Conservation (phyloP, 1,140 invertebrate genomes). For the Apolygus lucorum region DNA sequence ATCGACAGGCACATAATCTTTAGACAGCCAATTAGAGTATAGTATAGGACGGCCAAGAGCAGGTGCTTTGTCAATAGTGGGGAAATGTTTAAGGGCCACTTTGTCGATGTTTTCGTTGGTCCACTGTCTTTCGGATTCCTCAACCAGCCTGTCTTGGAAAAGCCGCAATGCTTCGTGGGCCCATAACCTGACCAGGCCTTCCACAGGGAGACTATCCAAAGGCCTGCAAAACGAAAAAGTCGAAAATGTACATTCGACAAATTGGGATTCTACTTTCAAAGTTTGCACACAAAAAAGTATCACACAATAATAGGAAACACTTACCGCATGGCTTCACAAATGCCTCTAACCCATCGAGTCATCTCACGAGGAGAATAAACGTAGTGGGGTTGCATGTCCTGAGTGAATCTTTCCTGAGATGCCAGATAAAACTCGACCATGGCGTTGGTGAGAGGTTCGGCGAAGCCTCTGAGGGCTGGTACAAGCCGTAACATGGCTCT, state of each 20-base stretch:
- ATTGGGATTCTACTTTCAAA: too few species aligned
- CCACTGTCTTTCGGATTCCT: slow-evolving; percentile 90
- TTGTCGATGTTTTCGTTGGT: slow-evolving; percentile 96
- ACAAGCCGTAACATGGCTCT: slow-evolving; percentile 92
- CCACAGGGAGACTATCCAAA: slow-evolving; percentile 79
- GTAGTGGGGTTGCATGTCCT: slow-evolving; percentile 99
- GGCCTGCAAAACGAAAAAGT: slow-evolving; percentile 48
- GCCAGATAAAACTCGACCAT: slow-evolving; percentile 98
- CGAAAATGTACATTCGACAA: not conserved
- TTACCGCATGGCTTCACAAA: slow-evolving; percentile 89
- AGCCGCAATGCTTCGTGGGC: slow-evolving; percentile 95
- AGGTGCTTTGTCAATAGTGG: slow-evolving; percentile 74
- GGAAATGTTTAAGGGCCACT: slow-evolving; percentile 93
- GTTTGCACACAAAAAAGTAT: slow-evolving; percentile 13
- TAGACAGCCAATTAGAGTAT: slow-evolving; percentile 98
- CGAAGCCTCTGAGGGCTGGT: slow-evolving; percentile 79
- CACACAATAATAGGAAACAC: slow-evolving; percentile 15
- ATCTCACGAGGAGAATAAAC: slow-evolving; percentile 99
- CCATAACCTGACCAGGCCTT: slow-evolving; percentile 94
- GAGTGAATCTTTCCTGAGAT: slow-evolving; percentile 96
- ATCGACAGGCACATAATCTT: slow-evolving; percentile 95
- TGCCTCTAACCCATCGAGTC: slow-evolving; percentile 98
- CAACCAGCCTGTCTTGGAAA: slow-evolving; percentile 94
- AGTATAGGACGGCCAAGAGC: slow-evolving; percentile 85
- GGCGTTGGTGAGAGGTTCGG: slow-evolving; percentile 93